These are phyloP conservation scores for Chauna torquata DNA, from an alignment of 2,113 vertebrate species.

Conservation along the genomic window DNA sequence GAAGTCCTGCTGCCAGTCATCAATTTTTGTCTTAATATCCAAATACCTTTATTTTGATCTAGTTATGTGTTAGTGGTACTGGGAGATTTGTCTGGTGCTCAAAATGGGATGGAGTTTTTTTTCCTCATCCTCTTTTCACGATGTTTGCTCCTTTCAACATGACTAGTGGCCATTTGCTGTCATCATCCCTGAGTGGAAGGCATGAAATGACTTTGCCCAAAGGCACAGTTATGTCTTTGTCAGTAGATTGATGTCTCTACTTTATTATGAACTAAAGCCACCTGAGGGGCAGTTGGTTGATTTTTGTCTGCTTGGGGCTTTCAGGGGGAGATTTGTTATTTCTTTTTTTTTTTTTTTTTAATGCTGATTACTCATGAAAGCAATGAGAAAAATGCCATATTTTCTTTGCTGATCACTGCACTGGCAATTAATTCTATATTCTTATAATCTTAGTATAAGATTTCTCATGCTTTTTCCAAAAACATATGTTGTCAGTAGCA, in stretches of 20 bases:
- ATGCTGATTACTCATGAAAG: background rate
- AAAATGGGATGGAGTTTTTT: background rate
- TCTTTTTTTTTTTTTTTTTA: background rate
- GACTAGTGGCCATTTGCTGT: background rate
- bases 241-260: background rate
- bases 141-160: background rate
- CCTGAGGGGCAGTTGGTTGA: background rate
- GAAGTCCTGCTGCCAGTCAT: background rate
- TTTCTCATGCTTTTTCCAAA: background rate
- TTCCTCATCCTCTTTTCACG: background rate
- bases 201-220: constrained; percentile 30
- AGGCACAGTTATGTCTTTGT: background rate
- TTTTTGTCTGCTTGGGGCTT: background rate
- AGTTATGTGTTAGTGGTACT: background rate
- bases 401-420: background rate
- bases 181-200: background rate
- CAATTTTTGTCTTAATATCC: background rate
- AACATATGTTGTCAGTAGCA: background rate
- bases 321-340: background rate
- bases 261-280: background rate
- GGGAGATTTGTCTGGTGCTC: background rate
- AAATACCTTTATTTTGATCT: background rate
- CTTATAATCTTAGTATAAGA: background rate
- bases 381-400: background rate
- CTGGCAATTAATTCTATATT: background rate